Evolutionary conservation across 2,113 vertebrate genomes (phyloP).

Genomic region (Poecile atricapillus): DNA sequence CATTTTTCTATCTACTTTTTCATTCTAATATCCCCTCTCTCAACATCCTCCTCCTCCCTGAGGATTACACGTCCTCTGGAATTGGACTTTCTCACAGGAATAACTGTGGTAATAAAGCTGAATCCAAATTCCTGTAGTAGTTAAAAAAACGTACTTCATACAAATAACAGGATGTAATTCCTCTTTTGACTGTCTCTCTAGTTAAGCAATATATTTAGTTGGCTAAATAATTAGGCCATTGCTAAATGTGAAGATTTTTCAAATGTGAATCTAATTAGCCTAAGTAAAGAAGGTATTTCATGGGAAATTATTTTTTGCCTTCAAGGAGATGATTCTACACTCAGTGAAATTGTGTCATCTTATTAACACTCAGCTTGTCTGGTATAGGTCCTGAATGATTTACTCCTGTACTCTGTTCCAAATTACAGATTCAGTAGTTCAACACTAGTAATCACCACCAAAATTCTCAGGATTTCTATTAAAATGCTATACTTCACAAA

Average conservation of each 20-base stretch:
- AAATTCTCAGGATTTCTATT: background rate
- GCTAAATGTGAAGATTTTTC: constrained; percentile 50
- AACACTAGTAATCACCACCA: background rate
- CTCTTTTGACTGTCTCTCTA: constrained; percentile 9
- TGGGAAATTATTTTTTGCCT: constrained; percentile 55
- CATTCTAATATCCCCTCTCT: background rate
- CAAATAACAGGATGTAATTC: constrained; percentile 18
- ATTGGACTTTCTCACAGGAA: background rate
- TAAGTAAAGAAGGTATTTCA: constrained; percentile 54
- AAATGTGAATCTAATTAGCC: constrained; percentile 50
- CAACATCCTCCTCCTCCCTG: background rate
- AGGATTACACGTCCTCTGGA: background rate
- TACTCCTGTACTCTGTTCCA: background rate
- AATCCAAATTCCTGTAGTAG: background rate
- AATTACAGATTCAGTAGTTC: background rate
- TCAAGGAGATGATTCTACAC: constrained; percentile 35
- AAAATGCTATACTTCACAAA: background rate
- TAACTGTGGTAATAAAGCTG: background rate
- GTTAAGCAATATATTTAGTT: constrained; percentile 33
- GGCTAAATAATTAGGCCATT: constrained; percentile 55
- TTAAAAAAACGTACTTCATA: background rate
- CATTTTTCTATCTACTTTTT: background rate
- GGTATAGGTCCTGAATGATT: background rate
- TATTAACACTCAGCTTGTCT: constrained; percentile 28
- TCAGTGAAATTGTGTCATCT: constrained; percentile 20